Base-by-base conservation (phyloP, 92 coral and sea anemone genomes). In the Zoanthus sansibaricus region DNA sequence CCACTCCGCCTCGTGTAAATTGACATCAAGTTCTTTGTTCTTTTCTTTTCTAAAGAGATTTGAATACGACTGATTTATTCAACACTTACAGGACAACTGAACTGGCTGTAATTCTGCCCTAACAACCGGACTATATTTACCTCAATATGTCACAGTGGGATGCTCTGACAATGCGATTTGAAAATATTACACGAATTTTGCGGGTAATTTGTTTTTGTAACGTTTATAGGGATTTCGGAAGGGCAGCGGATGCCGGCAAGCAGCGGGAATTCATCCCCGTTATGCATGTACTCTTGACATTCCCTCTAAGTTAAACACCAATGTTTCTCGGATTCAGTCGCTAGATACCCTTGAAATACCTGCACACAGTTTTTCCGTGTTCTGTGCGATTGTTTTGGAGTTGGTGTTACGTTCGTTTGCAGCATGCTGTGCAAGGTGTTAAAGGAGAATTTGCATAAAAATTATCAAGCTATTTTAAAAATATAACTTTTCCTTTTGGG, bases 201-300 rank as follows among this genome's bases (percentile, higher is more conserved):
- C 58, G 73, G 85, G 85, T 80, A 47, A 80, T 9, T 79, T 62
- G 66, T 52, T 79, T 64, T 44, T 20, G 73, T 79, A 79, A 46
- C 85, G 73, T 47, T 37, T 25, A 25, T 25, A 45, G 44, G 9
- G 17, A 15, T 31, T 69, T 61, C 16, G 18, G 64, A 78, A 74
- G 78, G 78, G 58, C 58, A 32, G 47, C 44, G 10, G 18, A 51
- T 7, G 13, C 25, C 25, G 25, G 25, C 64, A 6, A 80, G 47
- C 85, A 66, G 85, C 75, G 32, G 18, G 85, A 67, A 47, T 12
- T 25, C 13, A 11, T 46, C 45, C 44, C 37, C 7, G 74, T 47
- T 21, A 79, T 13, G 72, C 37, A 25, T 64, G 58, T 59, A 59
- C 7, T 49, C 85, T 30, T 45, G 6, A 0, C 20, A 42, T 37